Percentiles rank a stretch among this genome's conserved stretches.
phyloP scores from a whole-genome alignment of 2,113 vertebrate species.

The Microcebus ravelobensis region DNA sequence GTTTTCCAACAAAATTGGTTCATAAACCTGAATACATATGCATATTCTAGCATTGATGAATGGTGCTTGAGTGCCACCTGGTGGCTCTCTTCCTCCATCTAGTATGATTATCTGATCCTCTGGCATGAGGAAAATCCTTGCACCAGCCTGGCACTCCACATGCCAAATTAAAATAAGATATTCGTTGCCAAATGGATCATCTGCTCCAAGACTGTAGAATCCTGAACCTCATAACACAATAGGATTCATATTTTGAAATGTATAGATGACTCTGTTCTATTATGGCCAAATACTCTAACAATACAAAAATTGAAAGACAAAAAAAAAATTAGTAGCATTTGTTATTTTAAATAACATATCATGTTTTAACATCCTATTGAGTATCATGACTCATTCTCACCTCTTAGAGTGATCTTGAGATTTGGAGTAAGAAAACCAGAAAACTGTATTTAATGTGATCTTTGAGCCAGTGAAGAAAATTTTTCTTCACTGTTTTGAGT shows the following conservation, averaged over 20 bases:
- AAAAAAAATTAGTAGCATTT: neutral
- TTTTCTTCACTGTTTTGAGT: neutral
- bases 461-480: neutral
- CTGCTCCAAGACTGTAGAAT: neutral
- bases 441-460: neutral
- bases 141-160: neutral
- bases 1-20: neutral
- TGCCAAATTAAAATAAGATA: constrained; percentile 12
- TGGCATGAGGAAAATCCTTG: neutral
- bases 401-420: neutral
- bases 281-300: neutral
- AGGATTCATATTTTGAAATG: neutral
- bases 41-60: neutral
- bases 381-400: neutral
- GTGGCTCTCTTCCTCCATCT: neutral
- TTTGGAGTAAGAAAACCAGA: neutral
- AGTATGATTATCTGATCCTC: neutral
- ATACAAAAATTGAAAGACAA: neutral
- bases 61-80: constrained; percentile 41
- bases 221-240: neutral
- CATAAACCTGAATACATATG: rapidly evolving
- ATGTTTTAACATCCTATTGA: neutral
- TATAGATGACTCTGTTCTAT: neutral
- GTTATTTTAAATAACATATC: neutral
- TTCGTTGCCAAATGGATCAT: neutral